These are phyloP conservation scores for Arion vulgaris DNA, from an alignment of 1,140 invertebrate genomes.

Conservation along the genomic window DNA sequence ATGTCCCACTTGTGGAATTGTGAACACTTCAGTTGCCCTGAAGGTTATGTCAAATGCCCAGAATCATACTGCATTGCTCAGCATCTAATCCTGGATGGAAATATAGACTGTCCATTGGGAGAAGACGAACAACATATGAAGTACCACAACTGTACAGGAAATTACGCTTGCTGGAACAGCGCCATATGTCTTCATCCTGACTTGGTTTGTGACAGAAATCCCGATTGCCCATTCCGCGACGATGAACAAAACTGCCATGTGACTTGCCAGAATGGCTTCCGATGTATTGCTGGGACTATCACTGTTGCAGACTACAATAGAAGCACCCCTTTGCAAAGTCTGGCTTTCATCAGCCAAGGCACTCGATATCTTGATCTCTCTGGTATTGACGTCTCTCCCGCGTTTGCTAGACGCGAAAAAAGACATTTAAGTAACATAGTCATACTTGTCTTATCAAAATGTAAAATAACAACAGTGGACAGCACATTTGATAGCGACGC, in stretches of 20 bases:
- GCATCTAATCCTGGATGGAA: background rate
- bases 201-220: background rate
- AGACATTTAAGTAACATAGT: background rate
- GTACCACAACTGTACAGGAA: background rate
- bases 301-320: background rate
- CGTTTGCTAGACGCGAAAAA: background rate
- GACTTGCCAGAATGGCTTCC: background rate
- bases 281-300: background rate
- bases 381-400: background rate
- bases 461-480: background rate
- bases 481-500: background rate
- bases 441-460: background rate
- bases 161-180: background rate
- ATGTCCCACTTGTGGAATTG: slow-evolving; percentile 8
- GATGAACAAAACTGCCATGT: background rate
- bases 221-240: background rate
- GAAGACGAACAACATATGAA: background rate
- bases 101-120: slow-evolving; percentile 17
- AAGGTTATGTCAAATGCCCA: background rate
- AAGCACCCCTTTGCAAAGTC: background rate
- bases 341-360: background rate
- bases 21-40: background rate
- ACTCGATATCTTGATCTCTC: slow-evolving; percentile 22
- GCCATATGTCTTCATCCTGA: background rate
- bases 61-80: slow-evolving; percentile 6